phyloP scores from a whole-genome alignment of 2,888 invertebrate species.

The Tethea ocularis region DNA sequence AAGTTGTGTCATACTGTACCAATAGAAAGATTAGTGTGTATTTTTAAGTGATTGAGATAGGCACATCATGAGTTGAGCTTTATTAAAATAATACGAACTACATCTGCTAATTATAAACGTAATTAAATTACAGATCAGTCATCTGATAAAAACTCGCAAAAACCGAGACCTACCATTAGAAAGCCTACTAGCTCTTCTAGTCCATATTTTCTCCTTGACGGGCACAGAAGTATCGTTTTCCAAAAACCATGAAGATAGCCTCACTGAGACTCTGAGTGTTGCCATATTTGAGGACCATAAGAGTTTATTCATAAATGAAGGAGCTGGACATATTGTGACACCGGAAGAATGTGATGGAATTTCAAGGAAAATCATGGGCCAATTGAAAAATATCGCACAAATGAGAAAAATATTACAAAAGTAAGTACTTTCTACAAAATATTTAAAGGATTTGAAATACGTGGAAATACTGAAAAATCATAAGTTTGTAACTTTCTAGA shows the following conservation, averaged over 20 bases:
- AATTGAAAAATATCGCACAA: constrained; percentile 64
- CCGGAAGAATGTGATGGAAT: constrained; percentile 60
- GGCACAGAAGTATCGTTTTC: constrained; percentile 84
- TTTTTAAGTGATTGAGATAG: too few relatives aligned
- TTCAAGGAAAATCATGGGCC: constrained; percentile 53
- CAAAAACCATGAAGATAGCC: constrained; percentile 73
- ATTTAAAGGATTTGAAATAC: too few relatives aligned
- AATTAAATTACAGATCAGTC: constrained; percentile 72
- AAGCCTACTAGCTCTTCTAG: constrained; percentile 83
- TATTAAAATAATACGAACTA: too few relatives aligned
- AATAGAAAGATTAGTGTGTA: too few relatives aligned
- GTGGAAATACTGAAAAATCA: too few relatives aligned
- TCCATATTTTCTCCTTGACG: constrained; percentile 85
- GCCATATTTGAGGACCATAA: constrained; percentile 84
- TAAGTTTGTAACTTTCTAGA: too few relatives aligned
- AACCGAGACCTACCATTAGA: constrained; percentile 81
- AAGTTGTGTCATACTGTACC: too few relatives aligned
- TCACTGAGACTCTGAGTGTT: constrained; percentile 76
- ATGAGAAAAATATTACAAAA: constrained; percentile 66
- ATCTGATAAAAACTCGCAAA: constrained; percentile 81
- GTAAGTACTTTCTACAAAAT: constrained; percentile 50
- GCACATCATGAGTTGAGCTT: too few relatives aligned
- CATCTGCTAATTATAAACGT: too few relatives aligned
- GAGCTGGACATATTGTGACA: constrained; percentile 42
- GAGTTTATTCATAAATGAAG: constrained; percentile 40